These are phyloP conservation scores for Caretta caretta DNA, from an alignment of 2,113 vertebrate genomes.

Conservation along the genomic window DNA sequence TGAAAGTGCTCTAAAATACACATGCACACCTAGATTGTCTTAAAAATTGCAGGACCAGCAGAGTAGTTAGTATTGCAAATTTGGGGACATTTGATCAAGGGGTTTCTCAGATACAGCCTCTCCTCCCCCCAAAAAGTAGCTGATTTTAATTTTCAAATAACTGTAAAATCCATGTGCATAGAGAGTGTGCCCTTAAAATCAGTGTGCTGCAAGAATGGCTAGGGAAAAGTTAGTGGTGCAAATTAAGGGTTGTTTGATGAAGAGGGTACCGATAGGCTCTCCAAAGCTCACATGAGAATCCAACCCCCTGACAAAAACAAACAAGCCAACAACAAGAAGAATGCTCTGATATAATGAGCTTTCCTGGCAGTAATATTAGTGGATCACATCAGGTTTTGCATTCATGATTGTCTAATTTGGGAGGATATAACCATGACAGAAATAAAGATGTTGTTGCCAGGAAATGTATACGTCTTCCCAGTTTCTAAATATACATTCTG, in stretches of 20 bases:
- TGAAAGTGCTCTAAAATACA: background rate
- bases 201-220: background rate
- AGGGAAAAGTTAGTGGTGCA: rapidly evolving
- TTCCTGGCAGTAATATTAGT: background rate
- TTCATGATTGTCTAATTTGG: background rate
- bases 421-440: background rate
- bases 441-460: background rate
- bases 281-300: background rate
- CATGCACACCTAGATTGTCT: background rate
- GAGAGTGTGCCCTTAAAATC: rapidly evolving
- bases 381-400: background rate
- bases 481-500: background rate
- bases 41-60: background rate
- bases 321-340: background rate
- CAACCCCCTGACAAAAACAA: constrained; percentile 1
- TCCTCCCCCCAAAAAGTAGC: background rate
- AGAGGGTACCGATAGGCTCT: background rate
- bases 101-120: background rate
- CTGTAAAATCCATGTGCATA: rapidly evolving
- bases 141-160: background rate
- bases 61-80: rapidly evolving
- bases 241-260: rapidly evolving
- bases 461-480: background rate
- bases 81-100: background rate
- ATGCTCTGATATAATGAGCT: background rate